Conservation (phyloP, 2,797 vertebrate species). For the Melanotaenia trifasciata region DNA sequence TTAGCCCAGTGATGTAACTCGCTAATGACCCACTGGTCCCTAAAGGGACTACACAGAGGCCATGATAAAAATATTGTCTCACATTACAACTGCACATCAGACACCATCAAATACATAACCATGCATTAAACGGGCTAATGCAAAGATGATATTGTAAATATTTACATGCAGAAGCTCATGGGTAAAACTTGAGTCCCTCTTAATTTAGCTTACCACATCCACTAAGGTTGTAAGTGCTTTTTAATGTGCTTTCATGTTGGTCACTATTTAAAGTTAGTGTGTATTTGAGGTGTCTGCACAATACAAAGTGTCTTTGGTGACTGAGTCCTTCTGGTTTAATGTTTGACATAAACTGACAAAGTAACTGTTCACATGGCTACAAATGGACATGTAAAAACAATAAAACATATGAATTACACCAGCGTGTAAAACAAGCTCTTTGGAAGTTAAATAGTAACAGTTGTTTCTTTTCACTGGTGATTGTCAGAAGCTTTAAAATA, state of each 20-base stretch:
- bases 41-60: slow-evolving; percentile 5
- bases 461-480: neutral
- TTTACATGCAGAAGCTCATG: neutral
- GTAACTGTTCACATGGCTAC: neutral
- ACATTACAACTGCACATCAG: slow-evolving; percentile 2
- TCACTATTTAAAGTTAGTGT: neutral
- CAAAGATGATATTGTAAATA: neutral
- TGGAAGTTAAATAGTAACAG: neutral
- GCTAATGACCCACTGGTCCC: slow-evolving; percentile 40
- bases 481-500: neutral
- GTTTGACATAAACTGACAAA: slow-evolving; percentile 27
- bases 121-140: slow-evolving; percentile 4
- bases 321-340: slow-evolving; percentile 19
- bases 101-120: neutral
- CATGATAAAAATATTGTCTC: slow-evolving; percentile 9
- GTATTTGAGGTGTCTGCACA: neutral
- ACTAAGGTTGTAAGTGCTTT: neutral
- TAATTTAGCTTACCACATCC: neutral
- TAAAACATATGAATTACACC: neutral
- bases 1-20: slow-evolving; percentile 37
- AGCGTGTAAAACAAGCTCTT: neutral
- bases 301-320: neutral
- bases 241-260: neutral
- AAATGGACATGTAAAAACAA: neutral
- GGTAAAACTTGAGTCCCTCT: neutral